A percentile compares a stretch with the other conserved stretches of the same genome.
These are phyloP conservation scores for Stichodactyla helianthus DNA, from an alignment of 64 coral and sea anemone genomes.

Conservation along the genomic window DNA sequence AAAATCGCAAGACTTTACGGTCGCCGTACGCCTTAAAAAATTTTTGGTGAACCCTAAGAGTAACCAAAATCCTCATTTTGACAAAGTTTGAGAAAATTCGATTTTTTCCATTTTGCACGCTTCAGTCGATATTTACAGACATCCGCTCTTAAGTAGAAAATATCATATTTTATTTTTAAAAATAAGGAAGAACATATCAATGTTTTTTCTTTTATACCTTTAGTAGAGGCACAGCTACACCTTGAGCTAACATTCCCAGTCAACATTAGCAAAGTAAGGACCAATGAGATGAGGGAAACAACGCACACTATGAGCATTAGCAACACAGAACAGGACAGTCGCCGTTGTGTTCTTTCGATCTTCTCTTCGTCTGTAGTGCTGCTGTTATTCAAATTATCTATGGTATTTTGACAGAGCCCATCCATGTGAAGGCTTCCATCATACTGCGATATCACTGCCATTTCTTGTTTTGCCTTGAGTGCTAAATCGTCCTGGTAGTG, in stretches of 20 bases:
- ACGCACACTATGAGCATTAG: not conserved
- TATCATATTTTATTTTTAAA: too few species aligned
- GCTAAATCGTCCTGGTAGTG: not conserved
- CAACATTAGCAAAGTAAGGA: not conserved
- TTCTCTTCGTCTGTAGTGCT: not conserved
- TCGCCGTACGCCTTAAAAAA: too few species aligned
- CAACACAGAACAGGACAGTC: not conserved
- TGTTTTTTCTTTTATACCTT: not conserved
- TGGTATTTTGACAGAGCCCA: not conserved
- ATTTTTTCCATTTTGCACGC: too few species aligned
- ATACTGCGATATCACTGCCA: not conserved
- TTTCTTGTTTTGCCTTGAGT: not conserved
- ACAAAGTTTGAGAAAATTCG: too few species aligned
- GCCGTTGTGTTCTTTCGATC: not conserved
- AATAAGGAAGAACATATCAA: too few species aligned
- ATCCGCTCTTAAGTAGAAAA: too few species aligned
- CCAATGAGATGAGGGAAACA: not conserved
- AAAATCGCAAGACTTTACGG: too few species aligned
- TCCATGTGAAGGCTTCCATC: not conserved
- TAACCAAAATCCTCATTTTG: too few species aligned
- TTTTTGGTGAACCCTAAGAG: too few species aligned
- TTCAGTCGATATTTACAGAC: too few species aligned
- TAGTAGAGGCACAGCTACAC: not conserved
- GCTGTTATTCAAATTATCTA: not conserved
- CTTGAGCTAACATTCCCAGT: not conserved